Conservation (phyloP, 2,888 invertebrate species). For the Theodoxus fluviatilis region DNA sequence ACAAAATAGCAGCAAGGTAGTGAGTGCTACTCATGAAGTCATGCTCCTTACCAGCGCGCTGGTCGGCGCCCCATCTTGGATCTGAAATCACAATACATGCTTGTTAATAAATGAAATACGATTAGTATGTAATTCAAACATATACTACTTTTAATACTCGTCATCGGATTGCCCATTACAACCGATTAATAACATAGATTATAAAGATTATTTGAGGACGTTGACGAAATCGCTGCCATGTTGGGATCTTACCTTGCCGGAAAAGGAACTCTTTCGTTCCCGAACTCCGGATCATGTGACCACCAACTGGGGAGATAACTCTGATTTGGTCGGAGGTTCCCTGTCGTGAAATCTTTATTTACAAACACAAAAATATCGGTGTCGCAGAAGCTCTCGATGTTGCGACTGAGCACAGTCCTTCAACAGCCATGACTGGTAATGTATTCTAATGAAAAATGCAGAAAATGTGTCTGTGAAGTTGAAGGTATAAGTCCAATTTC, state of each 20-base stretch:
- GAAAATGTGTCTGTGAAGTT: too few species aligned
- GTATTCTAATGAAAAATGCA: too few species aligned
- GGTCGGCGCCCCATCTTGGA: slow-evolving; percentile 95
- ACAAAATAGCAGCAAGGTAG: not conserved
- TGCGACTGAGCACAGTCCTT: too few species aligned
- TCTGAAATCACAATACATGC: slow-evolving; percentile 34
- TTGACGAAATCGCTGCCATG: not conserved
- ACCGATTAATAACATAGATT: not conserved
- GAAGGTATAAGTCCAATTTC: too few species aligned
- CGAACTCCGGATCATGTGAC: slow-evolving; percentile 28
- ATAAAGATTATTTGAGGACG: not conserved
- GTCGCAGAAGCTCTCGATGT: too few species aligned
- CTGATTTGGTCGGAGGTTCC: too few species aligned
- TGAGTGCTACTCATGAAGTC: not conserved
- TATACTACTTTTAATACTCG: too few species aligned
- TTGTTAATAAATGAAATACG: not conserved
- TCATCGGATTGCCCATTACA: not conserved
- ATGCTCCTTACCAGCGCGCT: slow-evolving; percentile 88
- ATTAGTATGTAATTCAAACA: too few species aligned
- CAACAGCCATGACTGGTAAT: too few species aligned
- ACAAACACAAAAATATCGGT: too few species aligned
- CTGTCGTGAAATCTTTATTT: too few species aligned
- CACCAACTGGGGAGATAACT: too few species aligned
- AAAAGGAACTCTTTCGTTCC: slow-evolving; percentile 27
- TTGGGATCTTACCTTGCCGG: slow-evolving; percentile 23